A percentile compares a stretch with the other conserved stretches of the same genome.
phyloP scores from a whole-genome alignment of 2,888 invertebrate genomes.

The Chrysolina oricalcia region DNA sequence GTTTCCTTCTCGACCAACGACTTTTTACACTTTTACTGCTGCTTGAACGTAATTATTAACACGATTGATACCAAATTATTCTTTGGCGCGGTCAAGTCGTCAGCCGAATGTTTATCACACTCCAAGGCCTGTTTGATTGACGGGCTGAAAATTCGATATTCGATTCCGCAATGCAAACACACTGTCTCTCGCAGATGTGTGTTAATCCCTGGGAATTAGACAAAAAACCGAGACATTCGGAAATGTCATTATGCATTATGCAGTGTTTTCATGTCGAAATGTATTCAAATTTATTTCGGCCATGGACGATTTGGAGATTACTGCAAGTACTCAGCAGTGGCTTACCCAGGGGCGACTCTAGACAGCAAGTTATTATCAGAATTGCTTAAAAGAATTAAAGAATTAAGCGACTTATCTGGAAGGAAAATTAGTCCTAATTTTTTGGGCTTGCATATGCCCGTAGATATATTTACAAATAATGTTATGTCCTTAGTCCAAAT shows the following conservation, averaged over 20 bases:
- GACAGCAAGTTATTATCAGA: too few relatives aligned
- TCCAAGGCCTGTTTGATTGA: constrained; percentile 32
- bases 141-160: constrained; percentile 26
- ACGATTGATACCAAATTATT: constrained; percentile 16
- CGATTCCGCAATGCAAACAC: constrained; percentile 27
- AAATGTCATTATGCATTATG: constrained; percentile 1
- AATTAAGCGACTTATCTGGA: too few relatives aligned
- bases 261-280: background rate
- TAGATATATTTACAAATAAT: too few relatives aligned
- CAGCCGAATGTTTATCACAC: constrained; percentile 22
- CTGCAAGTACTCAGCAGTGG: too few relatives aligned
- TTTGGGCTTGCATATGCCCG: too few relatives aligned
- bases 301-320: background rate
- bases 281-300: too few relatives aligned
- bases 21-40: constrained; percentile 14
- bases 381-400: too few relatives aligned
- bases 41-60: constrained; percentile 16
- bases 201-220: background rate
- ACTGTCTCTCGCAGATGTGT: constrained; percentile 12
- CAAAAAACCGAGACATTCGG: background rate
- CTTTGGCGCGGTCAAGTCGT: constrained; percentile 20
- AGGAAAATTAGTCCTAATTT: too few relatives aligned
- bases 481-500: too few relatives aligned
- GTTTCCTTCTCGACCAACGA: constrained; percentile 20
- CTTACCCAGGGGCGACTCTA: too few relatives aligned